Evolutionary conservation across 2,113 vertebrate genomes (phyloP), one percentile per base, ranked within the genome.

Genomic region (Mustela nigripes): DNA sequence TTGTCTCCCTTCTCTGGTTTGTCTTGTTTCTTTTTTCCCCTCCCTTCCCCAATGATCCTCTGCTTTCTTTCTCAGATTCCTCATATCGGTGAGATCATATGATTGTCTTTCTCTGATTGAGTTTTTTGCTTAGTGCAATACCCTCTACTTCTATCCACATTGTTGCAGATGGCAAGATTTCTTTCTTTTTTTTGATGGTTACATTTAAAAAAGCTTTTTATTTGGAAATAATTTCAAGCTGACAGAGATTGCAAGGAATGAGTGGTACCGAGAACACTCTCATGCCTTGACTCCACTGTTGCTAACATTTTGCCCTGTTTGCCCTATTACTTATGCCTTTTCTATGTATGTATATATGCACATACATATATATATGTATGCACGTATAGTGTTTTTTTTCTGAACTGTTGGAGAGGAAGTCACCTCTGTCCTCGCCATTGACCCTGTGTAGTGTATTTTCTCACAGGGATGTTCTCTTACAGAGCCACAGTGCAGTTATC

Each of bases 151-250:
- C 53, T 9, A 22, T 60, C 21, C 58, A 60, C 1, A 2, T 60
- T 8, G 7, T 60, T 62, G 60, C 60, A 62, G 10, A 26, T 62
- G 60, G 60, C 22, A 26, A 26, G 60, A 26, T 26, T 62, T 62
- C 60, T 5, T 21, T 60, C 24, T 60, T 62, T 62, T 10, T 39
- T 39, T 39, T 39, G 39, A 26, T 62, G 60, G 60, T 24, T 62
- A 3, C 9, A 26, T 62, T 62, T 26, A 65, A 76, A 82, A 83
- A 63, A 73, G 39, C 39, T 56, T 89, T 74, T 36, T 63, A 45
- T 69, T 73, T 93, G 85, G 92, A 94, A 95, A 85, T 91, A 53
- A 86, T 89, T 97, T 95, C 39, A 93, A 62, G 36, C 28, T 53
- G 48, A 73, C 4, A 50, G 74, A 83, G 76, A 83, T 48, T 42